Evolutionary conservation across 2,888 invertebrate species (phyloP), one percentile per base, ranked within the genome.

Genomic region (Xylophagus ater): DNA sequence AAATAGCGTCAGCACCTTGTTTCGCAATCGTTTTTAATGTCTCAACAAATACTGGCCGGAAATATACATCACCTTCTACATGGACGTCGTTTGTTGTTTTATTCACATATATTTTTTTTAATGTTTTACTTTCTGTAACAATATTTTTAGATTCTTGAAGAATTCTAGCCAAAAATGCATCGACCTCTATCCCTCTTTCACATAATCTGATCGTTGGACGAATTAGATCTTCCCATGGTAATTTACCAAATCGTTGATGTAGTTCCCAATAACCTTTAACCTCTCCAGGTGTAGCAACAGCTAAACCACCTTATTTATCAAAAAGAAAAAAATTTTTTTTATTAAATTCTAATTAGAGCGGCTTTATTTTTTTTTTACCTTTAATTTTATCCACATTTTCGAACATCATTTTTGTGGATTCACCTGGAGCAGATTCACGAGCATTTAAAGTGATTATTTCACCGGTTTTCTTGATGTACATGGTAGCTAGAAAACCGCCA

Each of bases 271-370:
- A 88, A 2, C 94, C 94, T 40, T 73, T 67, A 12, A 94, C 60
- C 63, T 93, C 93, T 7, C 90, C 90, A 0, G 94, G 93, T n/a
- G 94, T 81, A 10, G 81, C 94, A 10, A 84, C 73, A 0, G 89
- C 73, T 18, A 8, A 24, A 5, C 56, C 59, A 1, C 55, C 56
- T 56, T 21, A 12, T 10, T n/a, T n/a, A n/a, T n/a, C n/a, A n/a
- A n/a, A n/a, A n/a, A n/a, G n/a, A n/a, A n/a, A n/a, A n/a, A n/a
- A n/a, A n/a, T n/a, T n/a, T n/a, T n/a, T n/a, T n/a, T n/a, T n/a
- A n/a, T n/a, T n/a, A n/a, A n/a, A n/a, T n/a, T 74, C 73, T 68
- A n/a, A n/a, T n/a, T 1, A 68, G 63, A 2, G 82, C 45, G 3
- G 65, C 62, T 10, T n/a, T n/a, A n/a, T n/a, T n/a, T n/a, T n/a